A percentile compares a stretch with the other conserved stretches of the same genome.
phyloP scores from a whole-genome alignment of 2,113 vertebrate genomes.

The Loxodonta africana region DNA sequence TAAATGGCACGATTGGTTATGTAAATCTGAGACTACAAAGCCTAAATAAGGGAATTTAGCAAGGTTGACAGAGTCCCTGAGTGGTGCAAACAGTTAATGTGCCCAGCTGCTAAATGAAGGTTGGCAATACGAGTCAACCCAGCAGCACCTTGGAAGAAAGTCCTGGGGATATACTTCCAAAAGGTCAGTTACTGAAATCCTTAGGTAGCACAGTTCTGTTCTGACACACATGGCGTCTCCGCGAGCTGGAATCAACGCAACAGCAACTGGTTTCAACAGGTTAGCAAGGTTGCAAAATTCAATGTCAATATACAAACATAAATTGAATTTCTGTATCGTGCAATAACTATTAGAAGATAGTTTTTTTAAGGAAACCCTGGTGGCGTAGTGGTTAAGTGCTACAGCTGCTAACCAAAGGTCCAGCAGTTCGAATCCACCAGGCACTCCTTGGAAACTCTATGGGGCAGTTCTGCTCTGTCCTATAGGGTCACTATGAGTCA shows the following conservation, averaged over 20 bases:
- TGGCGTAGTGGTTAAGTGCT: no score
- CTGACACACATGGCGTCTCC: neutral
- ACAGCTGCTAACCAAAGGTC: no score
- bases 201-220: neutral
- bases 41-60: neutral
- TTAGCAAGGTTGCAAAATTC: neutral
- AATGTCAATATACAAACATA: neutral
- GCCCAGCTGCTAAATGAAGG: no score
- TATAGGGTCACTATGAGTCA: no score
- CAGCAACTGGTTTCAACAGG: neutral
- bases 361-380: neutral
- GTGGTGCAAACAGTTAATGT: no score
- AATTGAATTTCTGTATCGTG: neutral
- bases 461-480: no score
- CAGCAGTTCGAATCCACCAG: no score
- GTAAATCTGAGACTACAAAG: neutral
- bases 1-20: neutral
- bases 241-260: neutral
- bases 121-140: no score
- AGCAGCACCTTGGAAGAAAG: no score
- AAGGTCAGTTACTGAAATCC: no score
- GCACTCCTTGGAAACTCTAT: no score
- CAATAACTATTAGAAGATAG: neutral
- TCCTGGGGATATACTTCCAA: no score
- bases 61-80: neutral